These are phyloP conservation scores for Micropterix aruncella DNA, from an alignment of 2,888 invertebrate genomes.

Conservation along the genomic window DNA sequence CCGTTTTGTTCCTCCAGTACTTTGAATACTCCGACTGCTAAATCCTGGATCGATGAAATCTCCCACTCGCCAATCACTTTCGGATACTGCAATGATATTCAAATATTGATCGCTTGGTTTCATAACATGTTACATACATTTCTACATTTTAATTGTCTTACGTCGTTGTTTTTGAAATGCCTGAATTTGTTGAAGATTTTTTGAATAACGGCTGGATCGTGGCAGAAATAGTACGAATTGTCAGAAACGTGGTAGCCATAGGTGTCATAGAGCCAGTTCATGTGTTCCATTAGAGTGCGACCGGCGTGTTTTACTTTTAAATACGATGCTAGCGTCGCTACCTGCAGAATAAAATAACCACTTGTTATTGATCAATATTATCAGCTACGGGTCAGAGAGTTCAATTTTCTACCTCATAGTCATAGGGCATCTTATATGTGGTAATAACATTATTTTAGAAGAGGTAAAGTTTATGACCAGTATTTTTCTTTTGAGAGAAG, in stretches of 20 bases:
- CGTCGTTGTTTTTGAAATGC: constrained; percentile 41
- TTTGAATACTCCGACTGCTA: constrained; percentile 54
- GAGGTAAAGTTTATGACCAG: no score
- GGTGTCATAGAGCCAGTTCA: constrained; percentile 63
- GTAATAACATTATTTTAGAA: no score
- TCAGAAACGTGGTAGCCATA: constrained; percentile 83
- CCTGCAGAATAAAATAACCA: no score
- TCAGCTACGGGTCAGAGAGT: no score
- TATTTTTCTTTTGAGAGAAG: no score
- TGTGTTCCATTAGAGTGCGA: constrained; percentile 41
- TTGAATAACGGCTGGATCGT: constrained; percentile 53
- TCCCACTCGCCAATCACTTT: constrained; percentile 42
- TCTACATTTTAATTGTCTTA: no score
- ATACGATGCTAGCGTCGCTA: constrained; percentile 35
- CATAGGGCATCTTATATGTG: no score
- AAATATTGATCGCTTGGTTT: no score
- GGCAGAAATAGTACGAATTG: constrained; percentile 84
- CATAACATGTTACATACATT: no score
- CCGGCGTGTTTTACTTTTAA: constrained; percentile 40
- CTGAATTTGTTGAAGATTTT: constrained; percentile 72
- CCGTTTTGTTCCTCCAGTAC: constrained; percentile 20
- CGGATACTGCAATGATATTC: constrained; percentile 51
- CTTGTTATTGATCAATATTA: no score
- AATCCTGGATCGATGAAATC: constrained; percentile 66
- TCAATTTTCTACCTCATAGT: no score